Base-by-base conservation (phyloP, 2,888 invertebrate genomes). In the Diarsia dahlii region DNA sequence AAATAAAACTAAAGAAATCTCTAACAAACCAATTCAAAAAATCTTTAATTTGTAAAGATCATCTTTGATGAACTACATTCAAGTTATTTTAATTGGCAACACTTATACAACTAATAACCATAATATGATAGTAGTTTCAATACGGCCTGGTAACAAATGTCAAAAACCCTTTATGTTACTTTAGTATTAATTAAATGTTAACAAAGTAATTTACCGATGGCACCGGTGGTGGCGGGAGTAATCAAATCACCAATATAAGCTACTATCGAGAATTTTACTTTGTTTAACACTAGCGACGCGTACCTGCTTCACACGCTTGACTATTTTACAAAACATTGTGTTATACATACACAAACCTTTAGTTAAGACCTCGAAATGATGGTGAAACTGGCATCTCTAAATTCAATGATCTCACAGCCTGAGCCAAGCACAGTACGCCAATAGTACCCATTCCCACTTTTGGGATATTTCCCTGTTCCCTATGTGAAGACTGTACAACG, bases 181-280 rank as follows among this genome's bases (percentile, higher is more conserved):
- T 67, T n/a, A 63, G 56, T 76, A 56, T 82, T 67, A 67, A 82
- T 79, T 82, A 77, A 82, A 79, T 82, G 77, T 82, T 76, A 63
- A 23, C 63, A 64, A 82, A 82, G 77, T 79, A 79, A 82, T 79
- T 82, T 76, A 46, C 34, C 50, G 63, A 67, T 76, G 67, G 45
- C 67, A 77, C 56, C 34, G 20, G 15, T 12, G 50, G 45, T n/a
- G 34, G 5, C 8, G 52, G 52, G 15, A 3, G 54, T 68, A 76
- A 79, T 64, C 67, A 56, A 67, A 77, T 82, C 63, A 68, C 50
- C 50, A 28, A 45, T 76, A 52, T 45, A 67, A 67, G 13, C 67
- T 63, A 76, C 45, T 28, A 63, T 67, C 18, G 28, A 13, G 39
- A 50, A 23, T 65, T 58, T 52, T 28, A 48, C 56, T 81, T 74